These are phyloP conservation scores for Paralvinella palmiformis DNA, from an alignment of 1,140 invertebrate species.

Conservation along the genomic window DNA sequence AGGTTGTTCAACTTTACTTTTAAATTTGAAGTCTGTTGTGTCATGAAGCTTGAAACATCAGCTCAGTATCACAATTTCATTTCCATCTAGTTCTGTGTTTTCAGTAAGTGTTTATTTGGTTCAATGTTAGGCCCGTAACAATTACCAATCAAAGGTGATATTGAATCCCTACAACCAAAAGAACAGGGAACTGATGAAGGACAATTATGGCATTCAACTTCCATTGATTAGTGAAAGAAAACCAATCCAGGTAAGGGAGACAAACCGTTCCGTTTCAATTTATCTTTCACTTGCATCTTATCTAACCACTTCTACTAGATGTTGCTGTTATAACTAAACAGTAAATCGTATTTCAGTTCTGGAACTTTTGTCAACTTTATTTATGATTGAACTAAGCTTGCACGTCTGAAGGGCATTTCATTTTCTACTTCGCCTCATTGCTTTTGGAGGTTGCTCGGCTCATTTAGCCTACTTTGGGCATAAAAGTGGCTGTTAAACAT, in stretches of 20 bases:
- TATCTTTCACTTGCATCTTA: not conserved
- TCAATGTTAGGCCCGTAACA: too few species aligned
- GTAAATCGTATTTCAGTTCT: not conserved
- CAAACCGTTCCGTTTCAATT: too few species aligned
- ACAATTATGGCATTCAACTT: slow-evolving; percentile 47
- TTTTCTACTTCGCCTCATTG: too few species aligned
- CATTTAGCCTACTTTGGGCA: too few species aligned
- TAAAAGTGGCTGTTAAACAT: not conserved
- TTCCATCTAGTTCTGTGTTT: slow-evolving; percentile 6
- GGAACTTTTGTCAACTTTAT: not conserved
- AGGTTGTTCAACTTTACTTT: not conserved
- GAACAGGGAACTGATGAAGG: slow-evolving; percentile 41
- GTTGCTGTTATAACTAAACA: not conserved
- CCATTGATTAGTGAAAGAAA: slow-evolving; percentile 40
- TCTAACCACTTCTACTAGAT: not conserved
- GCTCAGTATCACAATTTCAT: not conserved
- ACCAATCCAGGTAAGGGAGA: slow-evolving; percentile 28
- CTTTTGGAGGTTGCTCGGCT: too few species aligned
- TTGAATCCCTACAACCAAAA: slow-evolving; percentile 42
- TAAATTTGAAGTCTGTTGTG: not conserved
- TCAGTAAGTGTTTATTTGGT: too few species aligned
- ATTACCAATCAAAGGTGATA: slow-evolving; percentile 26
- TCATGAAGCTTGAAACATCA: not conserved
- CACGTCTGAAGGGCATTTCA: too few species aligned
- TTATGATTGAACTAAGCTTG: not conserved